These are phyloP conservation scores for Parotocinclus haroldoi DNA, from an alignment of 2,797 vertebrate species.

Conservation along the genomic window DNA sequence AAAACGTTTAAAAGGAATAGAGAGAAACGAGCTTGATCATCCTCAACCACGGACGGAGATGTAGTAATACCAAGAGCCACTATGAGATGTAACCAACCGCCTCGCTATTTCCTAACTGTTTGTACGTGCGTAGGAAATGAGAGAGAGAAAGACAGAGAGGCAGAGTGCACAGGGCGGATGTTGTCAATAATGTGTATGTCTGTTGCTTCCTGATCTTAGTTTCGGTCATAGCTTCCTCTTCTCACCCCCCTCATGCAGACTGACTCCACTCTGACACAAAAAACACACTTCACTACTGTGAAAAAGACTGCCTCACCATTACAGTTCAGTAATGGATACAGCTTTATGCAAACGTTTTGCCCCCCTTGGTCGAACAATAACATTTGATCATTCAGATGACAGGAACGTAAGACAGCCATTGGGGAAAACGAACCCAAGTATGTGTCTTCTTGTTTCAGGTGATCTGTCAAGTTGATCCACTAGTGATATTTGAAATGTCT, in stretches of 20 bases:
- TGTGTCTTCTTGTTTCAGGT: too few species aligned
- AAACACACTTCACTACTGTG: too few species aligned
- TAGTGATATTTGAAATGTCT: too few species aligned
- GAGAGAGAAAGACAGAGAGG: not conserved
- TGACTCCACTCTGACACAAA: not conserved
- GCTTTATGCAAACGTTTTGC: too few species aligned
- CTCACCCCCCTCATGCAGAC: conserved; percentile 7
- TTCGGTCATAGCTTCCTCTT: conserved; percentile 35
- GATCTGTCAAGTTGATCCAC: too few species aligned
- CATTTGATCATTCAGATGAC: too few species aligned
- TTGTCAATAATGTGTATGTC: conserved; percentile 18
- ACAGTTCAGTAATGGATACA: too few species aligned
- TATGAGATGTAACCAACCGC: conserved; percentile 2
- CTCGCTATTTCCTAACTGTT: conserved; percentile 4
- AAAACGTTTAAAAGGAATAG: not conserved
- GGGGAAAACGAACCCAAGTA: too few species aligned
- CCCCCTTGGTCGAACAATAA: too few species aligned
- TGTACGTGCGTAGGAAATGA: conserved; percentile 9
- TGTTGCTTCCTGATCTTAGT: conserved; percentile 44
- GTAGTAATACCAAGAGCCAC: not conserved
- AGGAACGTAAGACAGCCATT: too few species aligned
- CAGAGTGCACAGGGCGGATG: conserved; percentile 15
- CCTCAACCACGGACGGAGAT: not conserved
- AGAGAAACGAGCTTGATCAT: too few species aligned
- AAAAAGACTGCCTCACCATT: too few species aligned